Base-by-base conservation (phyloP, 2,113 vertebrate genomes). In the Sterrhoptilus dennistouni region DNA sequence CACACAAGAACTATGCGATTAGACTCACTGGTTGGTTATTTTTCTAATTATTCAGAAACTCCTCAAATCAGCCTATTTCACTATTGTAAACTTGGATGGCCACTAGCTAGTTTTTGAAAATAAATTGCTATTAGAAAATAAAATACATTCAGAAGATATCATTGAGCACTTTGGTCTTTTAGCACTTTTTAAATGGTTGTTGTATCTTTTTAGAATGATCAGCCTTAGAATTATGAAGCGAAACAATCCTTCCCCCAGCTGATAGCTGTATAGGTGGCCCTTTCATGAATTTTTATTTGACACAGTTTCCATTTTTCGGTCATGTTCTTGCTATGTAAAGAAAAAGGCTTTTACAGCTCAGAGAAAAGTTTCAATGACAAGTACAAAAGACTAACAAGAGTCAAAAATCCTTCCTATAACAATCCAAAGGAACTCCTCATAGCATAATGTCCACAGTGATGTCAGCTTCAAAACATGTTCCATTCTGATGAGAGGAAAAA, bases 401-500 rank as follows among this genome's bases (percentile, higher is more conserved):
- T 36, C 87, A 96, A 96, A 96, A 94, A 83, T 92, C 61, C 44
- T 86, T 61, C 85, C 84, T 63, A 69, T 79, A 96, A 93, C 93
- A 96, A 93, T 84, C 59, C 71, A 97, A 90, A 95, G 87, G 96
- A 97, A 77, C 68, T 81, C 92, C 91, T 87, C 63, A 68, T 95
- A 89, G 61, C 64, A 61, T 89, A 93, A 97, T 77, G 92, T 88
- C 94, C 88, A 60, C 28, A 83, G 68, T 95, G 91, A 96, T 96
- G 96, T 97, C 93, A 95, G 44, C 79, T 97, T 96, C 96, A 96
- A 97, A 96, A 96, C 60, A 91, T 80, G 49, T 40, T 95, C 82
- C 56, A 57, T 97, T 97, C 81, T 90, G 96, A 97, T 93, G 89
- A 97, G 93, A 84, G 93, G 93, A 93, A 97, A 96, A 96, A 97